A percentile compares a stretch with the other conserved stretches of the same genome.
Evolutionary conservation across 2,797 vertebrate genomes (phyloP).

Genomic region (Hyperoplus immaculatus): DNA sequence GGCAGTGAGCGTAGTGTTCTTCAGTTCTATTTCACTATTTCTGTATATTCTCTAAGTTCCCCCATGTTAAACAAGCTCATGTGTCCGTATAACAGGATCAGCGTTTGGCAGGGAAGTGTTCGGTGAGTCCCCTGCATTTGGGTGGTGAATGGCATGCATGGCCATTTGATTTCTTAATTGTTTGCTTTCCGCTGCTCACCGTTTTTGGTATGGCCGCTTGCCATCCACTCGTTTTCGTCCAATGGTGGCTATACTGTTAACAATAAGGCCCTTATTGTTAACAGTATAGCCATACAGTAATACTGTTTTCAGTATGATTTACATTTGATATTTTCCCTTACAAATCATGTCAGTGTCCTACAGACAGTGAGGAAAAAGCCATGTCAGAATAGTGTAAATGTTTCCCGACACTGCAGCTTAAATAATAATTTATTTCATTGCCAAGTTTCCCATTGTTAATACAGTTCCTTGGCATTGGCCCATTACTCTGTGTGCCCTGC

Average conservation of each 20-base stretch:
- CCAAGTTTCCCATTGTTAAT: conserved; percentile 61
- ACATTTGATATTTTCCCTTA: conserved; percentile 25
- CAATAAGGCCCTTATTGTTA: conserved; percentile 5
- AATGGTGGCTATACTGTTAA: not conserved
- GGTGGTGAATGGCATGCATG: conserved; percentile 52
- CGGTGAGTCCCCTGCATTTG: conserved; percentile 75
- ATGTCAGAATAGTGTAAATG: conserved; percentile 47
- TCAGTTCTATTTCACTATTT: not conserved
- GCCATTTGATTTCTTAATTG: conserved; percentile 13
- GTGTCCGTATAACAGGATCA: conserved; percentile 80
- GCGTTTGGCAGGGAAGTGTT: conserved; percentile 86
- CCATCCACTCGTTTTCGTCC: conserved; percentile 8
- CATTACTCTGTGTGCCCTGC: conserved; percentile 32
- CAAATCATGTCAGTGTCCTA: conserved; percentile 18
- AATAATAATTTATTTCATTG: conserved; percentile 48
- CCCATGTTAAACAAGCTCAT: conserved; percentile 47
- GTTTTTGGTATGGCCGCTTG: conserved; percentile 29
- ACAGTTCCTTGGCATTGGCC: conserved; percentile 42
- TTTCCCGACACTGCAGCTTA: conserved; percentile 40
- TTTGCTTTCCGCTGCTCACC: not conserved
- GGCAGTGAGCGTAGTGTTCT: not conserved
- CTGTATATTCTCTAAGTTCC: conserved; percentile 17
- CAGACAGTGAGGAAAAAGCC: conserved; percentile 20
- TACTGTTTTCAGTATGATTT: conserved; percentile 10
- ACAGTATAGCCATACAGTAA: not conserved